Conservation (phyloP, 2,113 vertebrate genomes). For the Cisticola juncidis region DNA sequence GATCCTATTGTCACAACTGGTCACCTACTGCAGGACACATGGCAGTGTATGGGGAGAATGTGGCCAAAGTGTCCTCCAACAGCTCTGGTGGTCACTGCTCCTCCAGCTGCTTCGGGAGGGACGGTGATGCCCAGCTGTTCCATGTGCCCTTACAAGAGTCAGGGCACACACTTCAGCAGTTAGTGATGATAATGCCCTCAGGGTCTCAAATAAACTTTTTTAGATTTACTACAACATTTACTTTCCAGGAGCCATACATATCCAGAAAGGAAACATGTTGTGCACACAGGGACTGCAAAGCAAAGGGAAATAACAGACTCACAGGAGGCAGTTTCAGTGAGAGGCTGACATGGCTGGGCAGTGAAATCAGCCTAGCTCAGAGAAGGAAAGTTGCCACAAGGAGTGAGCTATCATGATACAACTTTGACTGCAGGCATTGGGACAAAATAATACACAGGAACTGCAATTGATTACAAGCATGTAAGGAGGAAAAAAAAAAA, state of each 20-base stretch:
- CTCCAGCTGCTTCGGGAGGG: neutral
- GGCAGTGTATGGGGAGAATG: fast-evolving
- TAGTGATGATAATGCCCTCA: neutral
- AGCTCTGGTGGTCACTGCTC: neutral
- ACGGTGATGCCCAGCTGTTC: neutral
- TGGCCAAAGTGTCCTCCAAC: neutral
- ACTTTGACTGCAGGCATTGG: neutral
- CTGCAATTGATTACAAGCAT: neutral
- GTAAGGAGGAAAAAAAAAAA: neutral
- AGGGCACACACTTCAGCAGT: neutral
- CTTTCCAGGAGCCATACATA: neutral
- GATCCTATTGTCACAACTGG: neutral
- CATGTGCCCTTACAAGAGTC: neutral
- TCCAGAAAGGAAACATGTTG: neutral
- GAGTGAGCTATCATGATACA: neutral
- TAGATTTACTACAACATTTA: neutral
- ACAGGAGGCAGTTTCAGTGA: neutral
- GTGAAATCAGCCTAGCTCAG: neutral
- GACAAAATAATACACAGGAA: neutral
- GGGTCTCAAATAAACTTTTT: neutral
- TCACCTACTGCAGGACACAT: neutral
- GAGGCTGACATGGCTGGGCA: neutral
- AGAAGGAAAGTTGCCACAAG: neutral
- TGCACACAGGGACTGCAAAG: neutral
- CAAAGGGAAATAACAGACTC: neutral